phyloP scores from a whole-genome alignment of 2,797 vertebrate genomes.

The Spheniscus humboldti region DNA sequence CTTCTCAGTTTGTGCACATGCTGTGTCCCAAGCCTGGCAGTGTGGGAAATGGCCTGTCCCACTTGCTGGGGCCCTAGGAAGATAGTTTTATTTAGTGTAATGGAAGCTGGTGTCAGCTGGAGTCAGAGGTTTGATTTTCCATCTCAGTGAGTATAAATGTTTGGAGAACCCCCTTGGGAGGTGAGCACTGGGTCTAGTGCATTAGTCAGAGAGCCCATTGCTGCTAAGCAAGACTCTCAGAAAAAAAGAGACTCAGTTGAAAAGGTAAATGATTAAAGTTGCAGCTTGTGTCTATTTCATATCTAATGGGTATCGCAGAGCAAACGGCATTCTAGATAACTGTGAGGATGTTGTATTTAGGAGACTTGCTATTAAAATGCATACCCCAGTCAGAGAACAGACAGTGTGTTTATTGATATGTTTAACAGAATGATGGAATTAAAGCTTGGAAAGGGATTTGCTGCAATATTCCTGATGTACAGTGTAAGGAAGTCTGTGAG shows the following conservation, averaged over 20 bases:
- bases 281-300: neutral
- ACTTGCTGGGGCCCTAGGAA: neutral
- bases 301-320: neutral
- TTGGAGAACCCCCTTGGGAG: slow-evolving; percentile 1
- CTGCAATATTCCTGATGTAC: neutral
- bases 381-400: neutral
- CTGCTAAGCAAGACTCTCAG: neutral
- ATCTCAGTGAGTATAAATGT: neutral
- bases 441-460: neutral
- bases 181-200: neutral
- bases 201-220: neutral
- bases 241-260: neutral
- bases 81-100: neutral
- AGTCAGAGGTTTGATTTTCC: slow-evolving; percentile 36
- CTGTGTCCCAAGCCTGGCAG: neutral
- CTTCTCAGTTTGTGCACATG: neutral
- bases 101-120: slow-evolving; percentile 35
- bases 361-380: neutral
- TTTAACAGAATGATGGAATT: neutral
- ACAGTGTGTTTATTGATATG: neutral
- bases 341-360: neutral
- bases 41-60: neutral
- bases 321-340: neutral
- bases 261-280: neutral
- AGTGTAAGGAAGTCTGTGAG: neutral